Conservation (phyloP, 2,888 invertebrate species). For the Nipponacmea schrenckii region DNA sequence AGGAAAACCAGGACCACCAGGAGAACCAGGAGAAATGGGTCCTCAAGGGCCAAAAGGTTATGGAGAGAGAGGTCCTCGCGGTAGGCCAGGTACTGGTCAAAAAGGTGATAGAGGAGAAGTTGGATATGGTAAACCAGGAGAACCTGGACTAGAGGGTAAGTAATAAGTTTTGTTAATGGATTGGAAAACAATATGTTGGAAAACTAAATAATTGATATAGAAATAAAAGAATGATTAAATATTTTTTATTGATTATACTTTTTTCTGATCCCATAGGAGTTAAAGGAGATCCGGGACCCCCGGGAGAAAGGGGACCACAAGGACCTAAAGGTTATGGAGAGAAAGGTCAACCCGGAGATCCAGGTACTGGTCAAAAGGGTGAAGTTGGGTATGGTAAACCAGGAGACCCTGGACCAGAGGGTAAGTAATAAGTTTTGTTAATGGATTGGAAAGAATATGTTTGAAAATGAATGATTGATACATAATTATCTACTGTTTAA, state of each 20-base stretch:
- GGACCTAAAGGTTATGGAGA: no score
- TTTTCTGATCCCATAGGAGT: neutral
- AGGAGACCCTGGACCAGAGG: no score
- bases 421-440: no score
- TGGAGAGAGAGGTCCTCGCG: slow-evolving; percentile 26
- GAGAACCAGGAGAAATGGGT: slow-evolving; percentile 27
- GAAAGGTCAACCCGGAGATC: slow-evolving; percentile 21
- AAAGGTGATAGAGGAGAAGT: neutral
- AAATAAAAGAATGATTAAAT: no score
- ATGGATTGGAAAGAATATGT: slow-evolving; percentile 23
- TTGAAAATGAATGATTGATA: slow-evolving; percentile 24
- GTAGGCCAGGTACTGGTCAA: slow-evolving; percentile 30
- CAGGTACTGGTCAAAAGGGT: slow-evolving; percentile 23
- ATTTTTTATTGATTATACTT: no score
- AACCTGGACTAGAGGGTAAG: no score
- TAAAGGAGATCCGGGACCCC: slow-evolving; percentile 17
- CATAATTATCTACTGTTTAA: no score
- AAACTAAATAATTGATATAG: no score
- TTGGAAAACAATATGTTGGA: neutral
- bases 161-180: no score
- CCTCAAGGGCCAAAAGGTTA: slow-evolving; percentile 23
- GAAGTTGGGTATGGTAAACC: no score
- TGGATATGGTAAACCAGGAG: no score
- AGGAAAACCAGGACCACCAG: slow-evolving; percentile 25
- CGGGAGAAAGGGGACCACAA: no score